phyloP scores from a whole-genome alignment of 2,797 vertebrate genomes.

The Liparis tanakae region DNA sequence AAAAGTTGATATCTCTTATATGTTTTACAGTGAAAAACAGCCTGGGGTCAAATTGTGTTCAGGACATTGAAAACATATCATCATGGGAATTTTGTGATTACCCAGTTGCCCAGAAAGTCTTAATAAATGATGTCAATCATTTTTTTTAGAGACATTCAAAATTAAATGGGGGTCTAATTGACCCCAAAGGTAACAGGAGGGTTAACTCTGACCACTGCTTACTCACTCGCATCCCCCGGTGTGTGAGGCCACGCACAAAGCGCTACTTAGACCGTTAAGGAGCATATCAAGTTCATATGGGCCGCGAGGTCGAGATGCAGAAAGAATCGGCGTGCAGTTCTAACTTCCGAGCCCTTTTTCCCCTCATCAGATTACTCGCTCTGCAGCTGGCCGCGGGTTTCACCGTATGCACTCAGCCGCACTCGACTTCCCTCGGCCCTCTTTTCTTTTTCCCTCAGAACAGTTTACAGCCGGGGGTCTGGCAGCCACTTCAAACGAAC shows the following conservation, averaged over 20 bases:
- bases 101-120: no score
- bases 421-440: slow-evolving; percentile 45
- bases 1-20: no score
- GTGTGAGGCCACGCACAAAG: slow-evolving; percentile 3
- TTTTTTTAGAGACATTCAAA: no score
- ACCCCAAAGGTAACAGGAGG: no score
- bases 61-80: no score
- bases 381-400: slow-evolving; percentile 52
- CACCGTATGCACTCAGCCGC: slow-evolving; percentile 66
- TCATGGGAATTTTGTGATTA: no score
- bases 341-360: slow-evolving; percentile 32
- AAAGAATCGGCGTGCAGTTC: slow-evolving; percentile 28
- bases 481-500: slow-evolving; percentile 62
- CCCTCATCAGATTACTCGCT: slow-evolving; percentile 36
- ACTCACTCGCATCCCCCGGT: slow-evolving; percentile 3
- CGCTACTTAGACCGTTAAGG: neutral
- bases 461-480: slow-evolving; percentile 49
- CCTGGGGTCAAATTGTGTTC: no score
- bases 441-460: slow-evolving; percentile 21
- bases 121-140: no score
- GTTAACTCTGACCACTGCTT: slow-evolving; percentile 5
- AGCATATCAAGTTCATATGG: slow-evolving; percentile 14
- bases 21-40: no score
- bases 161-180: no score
- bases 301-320: slow-evolving; percentile 16